Evolutionary conservation across 1,140 invertebrate species (phyloP), one percentile per base, ranked within the genome.

Genomic region (Cherax quadricarinatus): DNA sequence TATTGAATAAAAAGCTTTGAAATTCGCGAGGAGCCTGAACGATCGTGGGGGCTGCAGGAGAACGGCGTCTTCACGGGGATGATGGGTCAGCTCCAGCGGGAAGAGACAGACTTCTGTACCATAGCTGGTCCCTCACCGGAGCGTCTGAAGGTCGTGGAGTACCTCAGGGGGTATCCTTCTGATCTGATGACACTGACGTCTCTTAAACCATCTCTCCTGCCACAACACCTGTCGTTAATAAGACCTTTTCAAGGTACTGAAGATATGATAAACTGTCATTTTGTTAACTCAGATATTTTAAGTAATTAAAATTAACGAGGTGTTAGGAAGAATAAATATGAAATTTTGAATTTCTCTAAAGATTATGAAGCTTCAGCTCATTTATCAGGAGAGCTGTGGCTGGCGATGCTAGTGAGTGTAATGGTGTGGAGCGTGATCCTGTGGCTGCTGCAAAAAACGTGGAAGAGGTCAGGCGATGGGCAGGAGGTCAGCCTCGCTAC

Each of bases 1-100:
- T 57, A 5, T 4, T 57, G 9, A 5, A 48, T 24, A 10, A 48
- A 24, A 49, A 83, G 81, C 9, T 83, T 48, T 49, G 81, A 53
- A 16, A 60, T 83, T 57, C 53, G 48, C 21, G 81, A 83, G n/a
- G 81, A 83, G 49, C 81, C 81, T 10, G 53, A 83, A 12, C 12
- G 49, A 83, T 4, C 49, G 16, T 83, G 48, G 48, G 81, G 81
- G 4, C 53, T 51, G 48, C 16, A 51, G 49, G 53, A 16, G 24
- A 24, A 57, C 12, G 81, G 81, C 24, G 49, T 18, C 24, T 84
- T 60, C 24, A 84, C 16, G 3, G 82, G 82, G 12, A 84, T 84
- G 82, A 84, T 84, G 82, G 82, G 82, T 41, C 57, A 84, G 7
- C 82, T 84, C 9, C 82, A 84, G 18, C 82, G 82, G n/a, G 82